Evolutionary conservation across 1,140 invertebrate genomes (phyloP), one percentile per base, ranked within the genome.

Genomic region (Harpegnathos saltator): DNA sequence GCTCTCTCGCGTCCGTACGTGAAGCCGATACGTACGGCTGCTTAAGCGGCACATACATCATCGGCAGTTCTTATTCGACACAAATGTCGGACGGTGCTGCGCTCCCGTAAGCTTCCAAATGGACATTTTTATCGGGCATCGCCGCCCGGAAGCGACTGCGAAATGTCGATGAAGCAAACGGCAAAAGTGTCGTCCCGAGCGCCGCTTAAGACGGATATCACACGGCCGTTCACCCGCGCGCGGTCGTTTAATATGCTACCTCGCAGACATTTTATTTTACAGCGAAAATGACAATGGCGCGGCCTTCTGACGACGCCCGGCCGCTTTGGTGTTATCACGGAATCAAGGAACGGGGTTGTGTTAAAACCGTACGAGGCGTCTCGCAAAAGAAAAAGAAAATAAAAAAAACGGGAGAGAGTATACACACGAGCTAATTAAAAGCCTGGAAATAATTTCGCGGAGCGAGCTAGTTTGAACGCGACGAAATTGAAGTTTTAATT

Each of bases 11-110:
- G 48, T 68, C 52, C 52, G 38, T 84, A 87, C 85, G 48, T 69
- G 66, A 63, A 83, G 59, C 58, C 66, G 85, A 87, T 83, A 87
- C 81, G 59, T 83, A 73, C 71, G 59, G 52, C 38, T 73, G 59
- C 59, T 63, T 84, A 87, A 80, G 48, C 24, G 85, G n/a, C 29
- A 63, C 63, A 84, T 87, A 84, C 56, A 87, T 87, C 86, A 84
- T 74, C 85, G 68, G 7, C 22, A 38, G 38, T 63, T 74, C 69
- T 73, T 85, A 24, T 63, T 58, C 52, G 44, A 52, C 61, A n/a
- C 54, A 33, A 71, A 78, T 56, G 75, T 74, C 59, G 12, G 29
- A 58, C 52, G 65, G 33, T 19, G 11, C 65, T 29, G n/a, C 44
- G 68, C 65, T 29, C 58, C 11, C 38, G 52, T 59, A 58, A 71